phyloP scores from a whole-genome alignment of 2,797 vertebrate species.

The Caiman crocodilus region DNA sequence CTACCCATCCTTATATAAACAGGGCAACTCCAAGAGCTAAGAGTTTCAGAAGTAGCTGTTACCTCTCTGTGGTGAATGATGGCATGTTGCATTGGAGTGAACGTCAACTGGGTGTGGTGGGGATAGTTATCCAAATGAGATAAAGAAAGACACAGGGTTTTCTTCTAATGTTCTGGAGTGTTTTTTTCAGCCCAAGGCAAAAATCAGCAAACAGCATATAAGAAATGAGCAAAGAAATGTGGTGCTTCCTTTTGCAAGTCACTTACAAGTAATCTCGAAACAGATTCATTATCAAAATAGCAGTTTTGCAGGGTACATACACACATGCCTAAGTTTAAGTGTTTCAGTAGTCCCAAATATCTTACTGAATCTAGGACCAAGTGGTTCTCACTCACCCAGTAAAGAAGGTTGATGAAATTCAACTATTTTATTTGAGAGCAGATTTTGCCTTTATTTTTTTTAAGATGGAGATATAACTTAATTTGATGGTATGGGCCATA shows the following conservation, averaged over 20 bases:
- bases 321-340: neutral
- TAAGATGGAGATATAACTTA: neutral
- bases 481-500: neutral
- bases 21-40: neutral
- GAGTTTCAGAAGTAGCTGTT: neutral
- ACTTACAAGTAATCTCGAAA: neutral
- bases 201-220: neutral
- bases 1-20: neutral
- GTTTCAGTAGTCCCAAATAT: neutral
- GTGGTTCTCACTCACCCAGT: neutral
- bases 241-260: neutral
- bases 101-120: neutral
- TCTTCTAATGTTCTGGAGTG: neutral
- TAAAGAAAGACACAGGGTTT: neutral
- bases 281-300: neutral
- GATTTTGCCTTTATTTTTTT: neutral
- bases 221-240: neutral
- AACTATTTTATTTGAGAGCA: neutral
- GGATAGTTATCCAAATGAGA: neutral
- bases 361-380: neutral
- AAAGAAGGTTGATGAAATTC: neutral
- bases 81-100: neutral
- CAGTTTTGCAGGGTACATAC: neutral
- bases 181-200: neutral
- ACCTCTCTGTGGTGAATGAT: neutral